Evolutionary conservation across 2,113 vertebrate genomes (phyloP).

Genomic region (Mastomys natalensis): DNA sequence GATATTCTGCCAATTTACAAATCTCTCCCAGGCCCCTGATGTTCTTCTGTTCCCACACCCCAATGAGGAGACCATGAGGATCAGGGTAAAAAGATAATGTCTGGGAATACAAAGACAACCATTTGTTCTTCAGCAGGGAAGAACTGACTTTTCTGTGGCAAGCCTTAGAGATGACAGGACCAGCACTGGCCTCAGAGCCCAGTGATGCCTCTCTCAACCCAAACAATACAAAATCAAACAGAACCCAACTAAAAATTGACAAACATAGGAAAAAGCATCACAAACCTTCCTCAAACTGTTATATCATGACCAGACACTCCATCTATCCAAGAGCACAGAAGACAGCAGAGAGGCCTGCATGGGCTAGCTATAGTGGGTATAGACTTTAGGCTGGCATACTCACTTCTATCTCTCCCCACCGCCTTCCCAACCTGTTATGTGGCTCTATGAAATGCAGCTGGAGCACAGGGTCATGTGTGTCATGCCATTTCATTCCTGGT

Average conservation of each 20-base stretch:
- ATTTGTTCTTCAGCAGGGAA: background rate
- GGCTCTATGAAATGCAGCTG: background rate
- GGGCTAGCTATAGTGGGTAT: background rate
- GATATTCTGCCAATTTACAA: background rate
- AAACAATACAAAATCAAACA: background rate
- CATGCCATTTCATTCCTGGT: background rate
- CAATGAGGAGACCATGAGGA: background rate
- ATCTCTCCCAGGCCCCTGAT: background rate
- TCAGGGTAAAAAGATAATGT: background rate
- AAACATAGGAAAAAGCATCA: background rate
- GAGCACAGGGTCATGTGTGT: background rate
- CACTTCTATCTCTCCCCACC: background rate
- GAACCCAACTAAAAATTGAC: background rate
- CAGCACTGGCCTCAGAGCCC: background rate
- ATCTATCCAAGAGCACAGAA: background rate
- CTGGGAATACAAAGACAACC: background rate
- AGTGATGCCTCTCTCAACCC: background rate
- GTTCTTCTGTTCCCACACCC: background rate
- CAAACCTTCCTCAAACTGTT: background rate
- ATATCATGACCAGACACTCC: background rate
- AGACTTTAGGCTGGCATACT: background rate
- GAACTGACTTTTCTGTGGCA: background rate
- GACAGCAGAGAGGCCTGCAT: background rate
- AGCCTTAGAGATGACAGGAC: background rate
- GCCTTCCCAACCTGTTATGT: background rate